Base-by-base conservation (phyloP, 2,888 invertebrate genomes). In the Philereme transversata region DNA sequence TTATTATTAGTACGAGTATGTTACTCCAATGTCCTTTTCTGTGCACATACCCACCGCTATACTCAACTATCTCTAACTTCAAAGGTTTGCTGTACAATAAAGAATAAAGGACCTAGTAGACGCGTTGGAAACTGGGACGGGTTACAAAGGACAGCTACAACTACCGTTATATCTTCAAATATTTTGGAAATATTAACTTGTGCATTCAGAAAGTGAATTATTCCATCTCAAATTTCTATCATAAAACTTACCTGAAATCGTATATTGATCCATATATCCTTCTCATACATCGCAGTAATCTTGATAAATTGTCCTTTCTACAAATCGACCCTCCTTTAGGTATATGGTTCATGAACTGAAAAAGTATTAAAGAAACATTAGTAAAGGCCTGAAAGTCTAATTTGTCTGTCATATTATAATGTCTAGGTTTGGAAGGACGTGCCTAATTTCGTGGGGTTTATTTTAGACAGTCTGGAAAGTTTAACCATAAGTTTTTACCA, bases 281-380 rank as follows among this genome's bases (percentile, higher is more conserved):
- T 78, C 94, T 94, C 97, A 97, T 97, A 72, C 96, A 96, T 62
- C 96, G 94, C 54, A 97, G 86, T 69, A 96, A 95, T 62, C 97
- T 90, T 0, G 96, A 96, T 52, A 97, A 89, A 75, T 95, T 95
- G 81, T 97, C 97, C 81, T 97, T 97, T 51, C 96, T 93, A 76
- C 97, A 97, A 77, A 97, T 96, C n/a, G 96, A 95, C 38, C 96
- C 95, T 4, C 96, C 96, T 83, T 96, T 96, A 7, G 97, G 97
- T 77, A 97, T 96, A 82, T 97, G 96, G 82, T 97, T 97, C 79
- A 97, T 95, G 72, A 95, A 96, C 95, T 96, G 87, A 60, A 93
- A 88, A 57, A 49, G 62, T 70, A 65, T 67, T 66, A 65, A 63
- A 67, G 10, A 57, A 45, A 60, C 60, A 56, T 67, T 61, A 64